Conservation (phyloP, 2,888 invertebrate species). For the Deilephila porcellus region DNA sequence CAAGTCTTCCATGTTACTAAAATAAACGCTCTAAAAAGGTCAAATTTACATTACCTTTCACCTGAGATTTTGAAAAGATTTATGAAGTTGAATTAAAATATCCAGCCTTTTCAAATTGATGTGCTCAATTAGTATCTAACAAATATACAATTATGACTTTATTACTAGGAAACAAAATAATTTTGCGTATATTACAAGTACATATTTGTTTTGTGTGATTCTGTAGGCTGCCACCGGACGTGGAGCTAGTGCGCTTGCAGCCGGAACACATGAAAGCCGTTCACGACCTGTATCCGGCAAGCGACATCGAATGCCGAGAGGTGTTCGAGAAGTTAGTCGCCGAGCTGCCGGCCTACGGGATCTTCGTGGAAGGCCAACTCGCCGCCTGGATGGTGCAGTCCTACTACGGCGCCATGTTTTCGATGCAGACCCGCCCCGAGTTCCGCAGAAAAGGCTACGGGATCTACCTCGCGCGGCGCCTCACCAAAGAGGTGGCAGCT, state of each 20-base stretch:
- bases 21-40: constrained; percentile 1
- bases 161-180: too few relatives aligned
- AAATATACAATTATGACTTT: neutral
- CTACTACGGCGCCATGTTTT: constrained; percentile 96
- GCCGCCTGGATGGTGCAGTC: constrained; percentile 97
- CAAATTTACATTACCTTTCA: constrained; percentile 8
- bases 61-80: neutral
- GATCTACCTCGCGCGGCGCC: constrained; percentile 88
- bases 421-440: constrained; percentile 94
- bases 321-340: constrained; percentile 92
- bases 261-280: constrained; percentile 92
- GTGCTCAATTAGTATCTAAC: neutral
- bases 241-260: constrained; percentile 90
- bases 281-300: constrained; percentile 94
- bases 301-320: constrained; percentile 94
- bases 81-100: neutral
- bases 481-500: constrained; percentile 87
- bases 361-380: constrained; percentile 90
- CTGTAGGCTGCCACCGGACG: constrained; percentile 86
- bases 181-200: neutral
- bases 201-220: neutral
- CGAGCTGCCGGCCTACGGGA: constrained; percentile 91
- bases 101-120: too few relatives aligned
- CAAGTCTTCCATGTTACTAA: neutral
- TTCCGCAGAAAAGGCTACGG: constrained; percentile 90